phyloP scores from a whole-genome alignment of 1,140 invertebrate species.

The Papilio machaon region DNA sequence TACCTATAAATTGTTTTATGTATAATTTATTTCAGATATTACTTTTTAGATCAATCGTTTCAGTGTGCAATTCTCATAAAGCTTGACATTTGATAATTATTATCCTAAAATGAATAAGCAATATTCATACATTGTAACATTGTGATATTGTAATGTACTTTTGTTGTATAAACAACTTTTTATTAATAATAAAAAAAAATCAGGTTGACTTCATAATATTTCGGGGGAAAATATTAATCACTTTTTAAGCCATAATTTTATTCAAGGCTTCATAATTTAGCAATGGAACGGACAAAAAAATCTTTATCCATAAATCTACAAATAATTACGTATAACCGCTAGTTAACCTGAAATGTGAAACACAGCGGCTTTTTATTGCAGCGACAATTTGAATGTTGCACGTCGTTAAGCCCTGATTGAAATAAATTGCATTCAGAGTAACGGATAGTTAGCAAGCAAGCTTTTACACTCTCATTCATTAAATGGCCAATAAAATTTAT shows the following conservation, averaged over 20 bases:
- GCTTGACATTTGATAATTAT: too few species aligned
- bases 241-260: background rate
- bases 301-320: background rate
- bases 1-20: background rate
- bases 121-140: too few species aligned
- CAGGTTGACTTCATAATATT: too few species aligned
- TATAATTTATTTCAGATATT: background rate
- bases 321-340: background rate
- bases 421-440: constrained; percentile 18
- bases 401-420: constrained; percentile 14
- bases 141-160: too few species aligned
- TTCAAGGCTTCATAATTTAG: background rate
- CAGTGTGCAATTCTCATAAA: too few species aligned
- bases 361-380: constrained; percentile 11
- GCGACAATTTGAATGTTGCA: constrained; percentile 7
- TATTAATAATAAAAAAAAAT: too few species aligned
- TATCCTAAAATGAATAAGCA: too few species aligned
- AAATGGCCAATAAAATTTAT: constrained; percentile 19
- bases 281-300: background rate
- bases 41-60: too few species aligned
- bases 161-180: too few species aligned
- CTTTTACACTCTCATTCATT: constrained; percentile 23
- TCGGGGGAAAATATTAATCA: too few species aligned
- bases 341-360: constrained; percentile 6
- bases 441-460: constrained; percentile 8